Base-by-base conservation (phyloP, 2,113 vertebrate species). In the Platysternon megacephalum region DNA sequence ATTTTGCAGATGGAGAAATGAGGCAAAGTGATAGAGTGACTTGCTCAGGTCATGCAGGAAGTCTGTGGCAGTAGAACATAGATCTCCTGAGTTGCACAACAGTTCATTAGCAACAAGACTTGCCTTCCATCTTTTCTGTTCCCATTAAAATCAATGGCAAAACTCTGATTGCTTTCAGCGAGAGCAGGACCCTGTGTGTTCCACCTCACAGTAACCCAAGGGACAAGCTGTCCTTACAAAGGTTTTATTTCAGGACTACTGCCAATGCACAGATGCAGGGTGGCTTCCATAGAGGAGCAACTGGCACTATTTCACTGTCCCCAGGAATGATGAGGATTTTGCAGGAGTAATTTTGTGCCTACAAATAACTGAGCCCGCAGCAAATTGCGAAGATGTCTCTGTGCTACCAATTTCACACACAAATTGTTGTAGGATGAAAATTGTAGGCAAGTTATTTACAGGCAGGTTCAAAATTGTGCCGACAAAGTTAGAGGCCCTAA, bases 221-320 rank as follows among this genome's bases (percentile, higher is more conserved):
- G 44, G 82, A 61, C 28, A 49, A 46, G 44, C 51, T 61, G 28
- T 82, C 94, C 35, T 56, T n/a, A 49, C 8, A 68, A 85, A 92
- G 53, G 90, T 88, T 56, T 4, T 95, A 68, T 92, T 89, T 87
- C 90, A 72, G 90, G 79, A 22, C 28, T 87, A 58, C 53, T 93
- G 88, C 83, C 65, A 95, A 87, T 74, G 83, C 46, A 81, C 28
- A 92, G 2, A 74, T 92, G 19, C 78, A 39, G 94, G 4, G 22
- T 7, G 72, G 12, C 10, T n/a, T 85, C 46, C 55, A 42, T 42
- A 42, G 11, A 44, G 39, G 10, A 81, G 58, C 24, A 97, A 44
- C 76, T 94, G 76, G 42, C 74, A 53, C 12, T 35, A 39, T 85
- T 87, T 93, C 29, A 85, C 28, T 1, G 0, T 35, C 52, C 78